Evolutionary conservation across 30 jellyfish, hydroid and myxozoan species (phyloP), one percentile per base, ranked within the genome.

Genomic region (Turritopsis dohrnii): DNA sequence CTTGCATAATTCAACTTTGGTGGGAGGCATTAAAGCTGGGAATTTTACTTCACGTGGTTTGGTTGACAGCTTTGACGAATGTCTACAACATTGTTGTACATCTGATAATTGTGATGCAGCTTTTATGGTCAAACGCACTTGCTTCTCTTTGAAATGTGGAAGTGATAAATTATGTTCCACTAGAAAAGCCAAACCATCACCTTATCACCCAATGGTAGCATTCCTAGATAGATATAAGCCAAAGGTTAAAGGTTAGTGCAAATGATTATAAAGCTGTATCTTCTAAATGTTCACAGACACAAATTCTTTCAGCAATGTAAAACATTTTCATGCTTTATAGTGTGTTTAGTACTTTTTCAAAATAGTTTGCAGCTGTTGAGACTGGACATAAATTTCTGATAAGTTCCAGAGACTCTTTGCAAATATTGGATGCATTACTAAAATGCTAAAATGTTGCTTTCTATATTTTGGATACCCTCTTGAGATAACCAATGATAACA

Each of bases 121-220:
- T 4, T 94, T 94, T 82, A 88, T 94, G 99, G 99, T 94, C 30
- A 94, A 94, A 65, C 84, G 86, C 22, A 94, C 99, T 7, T 94
- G 99, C 71, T 94, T 94, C 65, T 81, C 95, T 0, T 79, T 94
- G 28, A 74, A 85, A 76, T 94, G 99, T 71, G 75, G 53, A 27
- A 81, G 81, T 69, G 81, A 81, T 25, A 85, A 74, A 18, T 79
- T 94, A 53, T 94, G 99, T 79, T 76, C 52, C 16, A 71, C 52
- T 24, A 89, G 89, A 66, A 72, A 89, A 21, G 99, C 99, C 17
- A 94, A 91, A 84, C 96, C 96, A 9, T 94, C 99, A 26, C 66
- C 94, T 21, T 94, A 89, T 87, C 80, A 79, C 81, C 99, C 99
- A 23, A 94, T 95, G 54, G 76, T 94, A n/a, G 96, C 99, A 16